Conservation (phyloP, 2,888 invertebrate genomes). For the Bhutanitis thaidina region DNA sequence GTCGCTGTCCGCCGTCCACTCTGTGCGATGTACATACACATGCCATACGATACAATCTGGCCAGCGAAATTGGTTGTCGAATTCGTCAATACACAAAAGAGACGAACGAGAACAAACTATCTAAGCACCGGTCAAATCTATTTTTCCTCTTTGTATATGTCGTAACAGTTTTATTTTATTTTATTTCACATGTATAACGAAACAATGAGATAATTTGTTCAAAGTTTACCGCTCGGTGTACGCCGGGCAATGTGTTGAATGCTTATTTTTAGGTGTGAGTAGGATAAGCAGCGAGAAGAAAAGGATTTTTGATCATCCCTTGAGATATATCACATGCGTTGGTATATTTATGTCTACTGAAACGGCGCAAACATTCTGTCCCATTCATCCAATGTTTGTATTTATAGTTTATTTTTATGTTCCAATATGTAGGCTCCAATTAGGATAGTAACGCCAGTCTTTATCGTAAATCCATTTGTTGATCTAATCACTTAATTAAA, state of each 20-base stretch:
- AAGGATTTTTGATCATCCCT: conserved; percentile 86
- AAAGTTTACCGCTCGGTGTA: conserved; percentile 55
- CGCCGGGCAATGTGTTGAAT: conserved; percentile 60
- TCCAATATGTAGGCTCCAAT: neutral
- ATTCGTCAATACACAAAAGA: conserved; percentile 39
- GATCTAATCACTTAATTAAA: too few relatives aligned
- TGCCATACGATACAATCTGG: neutral
- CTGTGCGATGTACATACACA: too few relatives aligned
- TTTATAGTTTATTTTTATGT: neutral
- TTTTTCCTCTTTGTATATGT: conserved; percentile 12
- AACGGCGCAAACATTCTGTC: conserved; percentile 74
- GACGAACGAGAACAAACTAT: conserved; percentile 70
- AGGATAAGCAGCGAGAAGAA: conserved; percentile 70
- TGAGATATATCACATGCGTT: conserved; percentile 62
- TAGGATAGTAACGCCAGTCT: neutral
- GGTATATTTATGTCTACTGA: conserved; percentile 67
- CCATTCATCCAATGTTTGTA: conserved; percentile 15
- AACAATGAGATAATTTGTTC: conserved; percentile 73
- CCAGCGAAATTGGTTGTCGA: conserved; percentile 62
- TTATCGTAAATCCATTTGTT: neutral
- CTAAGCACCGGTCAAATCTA: conserved; percentile 36
- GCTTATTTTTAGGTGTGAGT: conserved; percentile 78
- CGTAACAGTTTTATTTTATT: neutral
- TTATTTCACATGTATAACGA: conserved; percentile 39
- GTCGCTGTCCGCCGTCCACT: too few relatives aligned